phyloP scores from a whole-genome alignment of 2,113 vertebrate genomes.

The Paramormyrops kingsleyae region DNA sequence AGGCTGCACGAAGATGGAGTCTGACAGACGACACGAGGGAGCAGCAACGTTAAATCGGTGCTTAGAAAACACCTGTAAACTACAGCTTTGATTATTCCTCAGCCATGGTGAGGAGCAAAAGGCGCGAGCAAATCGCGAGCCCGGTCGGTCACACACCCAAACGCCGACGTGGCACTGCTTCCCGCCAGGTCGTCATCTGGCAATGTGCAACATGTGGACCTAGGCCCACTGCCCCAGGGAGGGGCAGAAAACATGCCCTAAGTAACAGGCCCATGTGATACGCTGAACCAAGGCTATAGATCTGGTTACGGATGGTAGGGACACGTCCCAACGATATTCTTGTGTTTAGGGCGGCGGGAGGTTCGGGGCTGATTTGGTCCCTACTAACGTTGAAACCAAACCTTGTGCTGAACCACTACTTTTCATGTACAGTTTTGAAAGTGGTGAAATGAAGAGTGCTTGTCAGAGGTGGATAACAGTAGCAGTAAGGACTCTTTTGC shows the following conservation, averaged over 20 bases:
- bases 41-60: constrained; percentile 12
- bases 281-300: background rate
- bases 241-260: background rate
- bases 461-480: background rate
- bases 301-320: background rate
- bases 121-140: background rate
- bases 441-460: background rate
- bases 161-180: background rate
- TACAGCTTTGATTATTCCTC: constrained; percentile 11
- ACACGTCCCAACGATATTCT: background rate
- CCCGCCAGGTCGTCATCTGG: background rate
- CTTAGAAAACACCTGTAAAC: constrained; percentile 26
- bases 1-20: background rate
- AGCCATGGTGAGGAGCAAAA: background rate
- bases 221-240: background rate
- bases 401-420: background rate
- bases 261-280: background rate
- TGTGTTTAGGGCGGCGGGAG: background rate
- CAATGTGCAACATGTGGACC: background rate
- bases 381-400: background rate
- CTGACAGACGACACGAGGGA: constrained; percentile 13
- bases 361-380: background rate
- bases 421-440: background rate
- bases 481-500: background rate
- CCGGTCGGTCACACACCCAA: background rate